A percentile compares a stretch with the other conserved stretches of the same genome.
phyloP scores from a whole-genome alignment of 2,113 vertebrate species.

The Malurus melanocephalus region DNA sequence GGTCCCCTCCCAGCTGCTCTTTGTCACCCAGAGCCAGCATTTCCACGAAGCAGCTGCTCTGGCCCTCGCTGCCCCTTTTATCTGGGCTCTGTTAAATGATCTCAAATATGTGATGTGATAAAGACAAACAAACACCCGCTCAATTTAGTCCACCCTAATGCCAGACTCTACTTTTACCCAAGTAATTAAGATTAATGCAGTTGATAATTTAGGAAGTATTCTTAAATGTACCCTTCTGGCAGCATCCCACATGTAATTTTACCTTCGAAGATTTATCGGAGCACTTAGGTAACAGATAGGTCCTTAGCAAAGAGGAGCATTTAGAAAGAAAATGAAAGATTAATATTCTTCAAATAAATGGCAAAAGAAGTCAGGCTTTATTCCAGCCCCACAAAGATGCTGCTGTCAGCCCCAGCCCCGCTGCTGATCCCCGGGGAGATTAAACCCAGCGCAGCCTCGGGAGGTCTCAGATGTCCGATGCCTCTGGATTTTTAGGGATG shows the following conservation, averaged over 20 bases:
- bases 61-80: constrained; percentile 26
- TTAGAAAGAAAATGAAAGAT: constrained; percentile 68
- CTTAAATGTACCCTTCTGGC: constrained; percentile 70
- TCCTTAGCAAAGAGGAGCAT: constrained; percentile 66
- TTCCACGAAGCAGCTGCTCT: background rate
- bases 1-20: background rate
- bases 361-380: constrained; percentile 35
- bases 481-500: background rate
- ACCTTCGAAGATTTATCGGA: constrained; percentile 73
- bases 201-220: constrained; percentile 69
- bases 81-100: constrained; percentile 61
- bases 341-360: constrained; percentile 58
- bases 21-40: constrained; percentile 17
- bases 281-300: constrained; percentile 71
- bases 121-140: constrained; percentile 53
- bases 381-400: background rate
- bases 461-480: background rate
- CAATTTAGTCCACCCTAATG: constrained; percentile 55
- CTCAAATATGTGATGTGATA: constrained; percentile 68
- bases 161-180: constrained; percentile 67
- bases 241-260: constrained; percentile 67
- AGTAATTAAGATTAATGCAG: constrained; percentile 84
- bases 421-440: background rate
- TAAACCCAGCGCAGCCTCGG: background rate
- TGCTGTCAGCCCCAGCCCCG: background rate